Conservation (phyloP, 2,888 invertebrate genomes). For the Cremastinae sp. region DNA sequence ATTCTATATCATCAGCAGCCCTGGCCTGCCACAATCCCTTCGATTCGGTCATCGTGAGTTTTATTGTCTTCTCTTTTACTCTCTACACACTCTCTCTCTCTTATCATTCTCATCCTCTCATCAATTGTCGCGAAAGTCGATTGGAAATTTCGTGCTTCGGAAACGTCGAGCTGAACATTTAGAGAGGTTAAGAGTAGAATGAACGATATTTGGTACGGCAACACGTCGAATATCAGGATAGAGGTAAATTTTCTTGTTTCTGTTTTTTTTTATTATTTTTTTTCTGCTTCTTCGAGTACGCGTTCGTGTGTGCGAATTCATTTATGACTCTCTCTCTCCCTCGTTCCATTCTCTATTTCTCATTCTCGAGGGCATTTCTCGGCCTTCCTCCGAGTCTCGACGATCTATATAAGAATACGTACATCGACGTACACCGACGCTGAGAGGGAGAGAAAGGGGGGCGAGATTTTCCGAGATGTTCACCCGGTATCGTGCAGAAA, state of each 20-base stretch:
- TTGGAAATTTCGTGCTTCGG: too few relatives aligned
- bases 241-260: constrained; percentile 13
- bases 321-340: not conserved
- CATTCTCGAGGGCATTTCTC: constrained; percentile 49
- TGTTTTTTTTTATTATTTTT: not conserved
- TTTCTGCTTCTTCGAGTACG: constrained; percentile 19
- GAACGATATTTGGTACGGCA: too few relatives aligned
- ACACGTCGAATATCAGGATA: too few relatives aligned
- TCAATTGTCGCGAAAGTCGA: constrained; percentile 4
- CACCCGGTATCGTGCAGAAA: constrained; percentile 16
- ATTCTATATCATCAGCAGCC: constrained; percentile 70
- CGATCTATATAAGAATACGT: constrained; percentile 32
- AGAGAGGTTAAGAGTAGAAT: too few relatives aligned
- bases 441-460: constrained; percentile 1
- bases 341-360: constrained; percentile 36
- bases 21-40: constrained; percentile 80
- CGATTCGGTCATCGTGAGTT: constrained; percentile 80
- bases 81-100: not conserved
- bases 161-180: too few relatives aligned
- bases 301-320: constrained; percentile 4
- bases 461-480: constrained; percentile 15
- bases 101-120: not conserved
- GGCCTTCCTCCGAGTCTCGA: constrained; percentile 57
- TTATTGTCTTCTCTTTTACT: not conserved
- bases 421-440: not conserved